Evolutionary conservation across 2,888 invertebrate species (phyloP).

Genomic region (Tenthredo notha): DNA sequence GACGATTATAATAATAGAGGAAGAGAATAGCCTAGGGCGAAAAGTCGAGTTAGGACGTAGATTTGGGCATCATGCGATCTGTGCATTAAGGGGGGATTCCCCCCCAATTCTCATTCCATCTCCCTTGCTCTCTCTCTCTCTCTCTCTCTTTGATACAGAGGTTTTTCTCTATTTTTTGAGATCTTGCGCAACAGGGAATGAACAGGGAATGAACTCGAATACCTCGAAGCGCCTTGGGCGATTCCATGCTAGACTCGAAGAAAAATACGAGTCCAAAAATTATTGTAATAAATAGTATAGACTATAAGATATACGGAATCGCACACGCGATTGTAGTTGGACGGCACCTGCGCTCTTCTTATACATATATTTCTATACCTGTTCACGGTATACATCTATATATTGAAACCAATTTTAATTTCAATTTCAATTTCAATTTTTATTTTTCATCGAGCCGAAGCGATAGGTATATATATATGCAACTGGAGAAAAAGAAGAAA

Average conservation of each 20-base stretch:
- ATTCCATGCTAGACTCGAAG: conserved; percentile 33
- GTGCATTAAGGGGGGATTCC: conserved; percentile 63
- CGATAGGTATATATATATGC: not conserved
- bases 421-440: conserved; percentile 6
- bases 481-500: not conserved
- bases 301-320: conserved; percentile 11
- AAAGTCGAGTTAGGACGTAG: conserved; percentile 55
- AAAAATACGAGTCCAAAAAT: conserved; percentile 35
- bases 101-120: conserved; percentile 25
- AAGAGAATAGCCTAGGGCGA: conserved; percentile 39
- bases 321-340: conserved; percentile 15
- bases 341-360: not conserved
- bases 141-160: conserved; percentile 20
- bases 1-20: conserved; percentile 63
- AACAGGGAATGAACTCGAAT: conserved; percentile 48
- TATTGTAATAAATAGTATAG: conserved; percentile 35
- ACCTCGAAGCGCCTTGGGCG: conserved; percentile 40
- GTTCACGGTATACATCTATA: not conserved
- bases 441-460: not conserved
- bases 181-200: conserved; percentile 47
- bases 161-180: conserved; percentile 1
- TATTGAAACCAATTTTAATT: conserved; percentile 15
- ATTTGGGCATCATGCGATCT: conserved; percentile 67
- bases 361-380: not conserved
- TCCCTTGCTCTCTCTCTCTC: conserved; percentile 25